Evolutionary conservation across 2,888 invertebrate species (phyloP), one percentile per base, ranked within the genome.

Genomic region (Morinoia aosen): DNA sequence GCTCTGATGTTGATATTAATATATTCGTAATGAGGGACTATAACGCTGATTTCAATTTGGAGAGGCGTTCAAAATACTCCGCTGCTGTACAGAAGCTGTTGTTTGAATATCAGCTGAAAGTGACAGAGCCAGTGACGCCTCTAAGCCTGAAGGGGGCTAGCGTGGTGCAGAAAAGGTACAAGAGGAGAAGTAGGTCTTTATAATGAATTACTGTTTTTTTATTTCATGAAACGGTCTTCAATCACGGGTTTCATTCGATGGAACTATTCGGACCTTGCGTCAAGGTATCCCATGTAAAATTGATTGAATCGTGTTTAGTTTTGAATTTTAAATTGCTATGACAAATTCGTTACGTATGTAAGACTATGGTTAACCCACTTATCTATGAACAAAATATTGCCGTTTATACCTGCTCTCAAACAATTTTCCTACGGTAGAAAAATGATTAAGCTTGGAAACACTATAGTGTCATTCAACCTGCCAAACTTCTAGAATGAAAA

Each of bases 181-280:
- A 93, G 16, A 56, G 93, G 33, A 56, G 93, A 93, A 93, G 93
- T 33, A 93, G 93, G n/a, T 93, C 93, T 19, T 58, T 93, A 57
- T 93, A 93, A 93, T 48, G 3, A 76, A 33, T 0, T 19, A 61
- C 19, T 19, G 61, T 61, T 61, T 16, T 14, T 16, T 61, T 76
- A 25, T 76, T 19, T 76, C 8, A 76, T 33, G 25, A 76, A 76
- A 25, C 16, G 12, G 10, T 33, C 8, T 76, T 76, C 76, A 10
- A 14, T 76, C 25, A 8, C 8, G 10, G 3, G 10, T 12, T 33
- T 19, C 33, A 76, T 76, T 0, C 25, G 8, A 7, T 14, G 19
- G 12, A 76, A 76, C 16, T 16, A 76, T 76, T 33, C 25, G 48
- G 48, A 76, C 76, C 76, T 76, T 16, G 33, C 33, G 10, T 33